A percentile compares a stretch with the other conserved stretches of the same genome.
These are phyloP conservation scores for Ascaphus truei DNA, from an alignment of 2,113 vertebrate genomes.

Conservation along the genomic window DNA sequence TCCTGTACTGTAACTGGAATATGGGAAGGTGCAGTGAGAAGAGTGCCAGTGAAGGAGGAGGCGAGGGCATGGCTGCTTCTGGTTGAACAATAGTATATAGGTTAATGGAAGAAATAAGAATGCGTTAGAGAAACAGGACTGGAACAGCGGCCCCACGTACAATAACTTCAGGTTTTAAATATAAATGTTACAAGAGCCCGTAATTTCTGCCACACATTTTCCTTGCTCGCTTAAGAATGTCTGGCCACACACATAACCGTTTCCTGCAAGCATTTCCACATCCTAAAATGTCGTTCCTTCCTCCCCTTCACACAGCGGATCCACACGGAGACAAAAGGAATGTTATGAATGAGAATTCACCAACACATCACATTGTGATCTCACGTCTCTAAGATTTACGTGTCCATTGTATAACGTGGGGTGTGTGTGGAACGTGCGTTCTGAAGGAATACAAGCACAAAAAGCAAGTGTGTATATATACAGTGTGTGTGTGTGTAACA, in stretches of 20 bases:
- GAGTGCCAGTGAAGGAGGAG: too few species aligned
- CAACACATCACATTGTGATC: not conserved
- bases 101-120: too few species aligned
- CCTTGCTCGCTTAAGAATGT: constrained; percentile 18
- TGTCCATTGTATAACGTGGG: not conserved
- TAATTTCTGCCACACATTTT: constrained; percentile 25
- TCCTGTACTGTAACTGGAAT: too few species aligned
- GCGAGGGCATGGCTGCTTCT: too few species aligned
- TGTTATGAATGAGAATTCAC: not conserved
- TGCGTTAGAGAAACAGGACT: too few species aligned
- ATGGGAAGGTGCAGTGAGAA: too few species aligned
- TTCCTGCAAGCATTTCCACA: constrained; percentile 32
- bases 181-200: constrained; percentile 9
- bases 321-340: not conserved
- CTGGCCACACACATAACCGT: constrained; percentile 22
- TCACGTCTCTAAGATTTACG: not conserved
- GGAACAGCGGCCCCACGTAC: too few species aligned
- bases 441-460: too few species aligned
- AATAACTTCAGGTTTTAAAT: not conserved
- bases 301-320: constrained; percentile 6
- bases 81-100: too few species aligned
- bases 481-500: too few species aligned
- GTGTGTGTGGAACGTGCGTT: not conserved
- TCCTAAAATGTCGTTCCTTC: constrained; percentile 30
- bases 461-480: too few species aligned